These are phyloP conservation scores for Melikaiella ostensackeni DNA, from an alignment of 2,888 invertebrate genomes.

Conservation along the genomic window DNA sequence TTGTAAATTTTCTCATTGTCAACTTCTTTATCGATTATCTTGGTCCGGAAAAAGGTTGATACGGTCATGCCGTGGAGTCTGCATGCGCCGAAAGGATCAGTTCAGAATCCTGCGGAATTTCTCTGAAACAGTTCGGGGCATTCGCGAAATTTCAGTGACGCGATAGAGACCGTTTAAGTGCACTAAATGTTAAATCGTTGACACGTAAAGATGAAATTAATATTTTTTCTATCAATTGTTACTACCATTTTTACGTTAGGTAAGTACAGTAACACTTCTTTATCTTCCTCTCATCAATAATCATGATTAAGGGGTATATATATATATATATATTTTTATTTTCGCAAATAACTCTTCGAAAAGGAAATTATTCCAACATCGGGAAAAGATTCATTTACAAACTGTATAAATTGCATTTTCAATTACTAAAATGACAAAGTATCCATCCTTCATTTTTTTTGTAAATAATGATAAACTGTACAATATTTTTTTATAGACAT, in stretches of 20 bases:
- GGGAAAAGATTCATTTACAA: background rate
- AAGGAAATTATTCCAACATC: background rate
- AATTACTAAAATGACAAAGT: background rate
- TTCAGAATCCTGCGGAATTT: slow-evolving; percentile 25
- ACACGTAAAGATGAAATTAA: slow-evolving; percentile 14
- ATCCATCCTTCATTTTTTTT: background rate
- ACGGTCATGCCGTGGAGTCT: slow-evolving; percentile 19
- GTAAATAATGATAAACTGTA: background rate
- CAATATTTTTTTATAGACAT: background rate
- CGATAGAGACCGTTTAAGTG: background rate
- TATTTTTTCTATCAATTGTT: slow-evolving; percentile 39
- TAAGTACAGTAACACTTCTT: background rate
- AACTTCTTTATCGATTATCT: slow-evolving; percentile 14
- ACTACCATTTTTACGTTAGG: slow-evolving; percentile 2
- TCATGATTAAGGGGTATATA: background rate
- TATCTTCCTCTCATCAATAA: background rate
- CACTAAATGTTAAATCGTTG: background rate
- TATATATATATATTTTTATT: background rate
- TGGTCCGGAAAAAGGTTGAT: slow-evolving; percentile 1
- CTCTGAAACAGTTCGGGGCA: background rate
- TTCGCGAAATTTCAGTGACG: slow-evolving; percentile 24
- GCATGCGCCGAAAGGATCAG: slow-evolving; percentile 16
- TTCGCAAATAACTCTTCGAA: background rate
- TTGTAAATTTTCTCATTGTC: background rate
- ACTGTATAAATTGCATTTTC: background rate